These are phyloP conservation scores for Hyalella azteca DNA, from an alignment of 2,888 invertebrate species.

Conservation along the genomic window DNA sequence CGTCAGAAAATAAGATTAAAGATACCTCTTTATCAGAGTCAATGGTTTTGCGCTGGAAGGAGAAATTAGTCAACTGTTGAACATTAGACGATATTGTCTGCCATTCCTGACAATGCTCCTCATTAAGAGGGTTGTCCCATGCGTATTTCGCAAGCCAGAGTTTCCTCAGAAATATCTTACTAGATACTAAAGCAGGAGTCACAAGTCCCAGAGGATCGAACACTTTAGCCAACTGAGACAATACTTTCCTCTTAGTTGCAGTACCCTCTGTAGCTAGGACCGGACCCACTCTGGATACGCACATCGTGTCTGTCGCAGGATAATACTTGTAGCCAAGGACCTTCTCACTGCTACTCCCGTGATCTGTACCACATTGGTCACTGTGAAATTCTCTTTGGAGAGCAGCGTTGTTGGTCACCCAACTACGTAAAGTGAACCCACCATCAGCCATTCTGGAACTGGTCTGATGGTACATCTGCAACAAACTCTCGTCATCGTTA, in stretches of 20 bases:
- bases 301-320: not conserved
- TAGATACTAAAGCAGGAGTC: too few relatives aligned
- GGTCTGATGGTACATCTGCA: not conserved
- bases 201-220: not conserved
- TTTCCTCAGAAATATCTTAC: too few relatives aligned
- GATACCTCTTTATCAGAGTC: too few relatives aligned
- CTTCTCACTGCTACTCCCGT: not conserved
- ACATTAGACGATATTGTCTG: too few relatives aligned
- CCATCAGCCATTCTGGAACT: not conserved
- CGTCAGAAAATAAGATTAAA: too few relatives aligned
- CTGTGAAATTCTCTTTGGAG: not conserved
- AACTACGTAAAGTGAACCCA: not conserved
- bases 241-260: not conserved
- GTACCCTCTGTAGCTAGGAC: not conserved
- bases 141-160: too few relatives aligned
- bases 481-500: not conserved
- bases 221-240: not conserved
- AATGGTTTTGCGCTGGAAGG: too few relatives aligned
- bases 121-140: too few relatives aligned
- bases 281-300: not conserved
- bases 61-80: too few relatives aligned
- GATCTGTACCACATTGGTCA: not conserved
- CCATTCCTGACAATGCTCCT: too few relatives aligned
- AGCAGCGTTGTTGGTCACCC: not conserved
- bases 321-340: not conserved